Conservation (phyloP, 2,888 invertebrate genomes). For the Rotaria magnacalcarata region DNA sequence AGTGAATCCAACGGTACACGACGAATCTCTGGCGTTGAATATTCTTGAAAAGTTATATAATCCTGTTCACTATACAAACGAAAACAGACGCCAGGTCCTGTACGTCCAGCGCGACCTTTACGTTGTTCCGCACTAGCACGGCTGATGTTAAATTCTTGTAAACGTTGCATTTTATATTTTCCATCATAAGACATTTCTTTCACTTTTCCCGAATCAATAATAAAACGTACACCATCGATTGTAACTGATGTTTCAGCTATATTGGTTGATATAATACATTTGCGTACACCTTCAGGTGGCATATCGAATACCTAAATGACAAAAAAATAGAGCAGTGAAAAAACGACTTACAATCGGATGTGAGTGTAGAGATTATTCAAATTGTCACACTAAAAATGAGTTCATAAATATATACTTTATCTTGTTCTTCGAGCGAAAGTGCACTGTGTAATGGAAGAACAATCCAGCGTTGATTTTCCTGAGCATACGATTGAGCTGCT, state of each 20-base stretch:
- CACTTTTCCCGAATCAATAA: slow-evolving; percentile 88
- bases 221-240: slow-evolving; percentile 93
- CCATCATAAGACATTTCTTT: slow-evolving; percentile 95
- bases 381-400: no score
- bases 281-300: slow-evolving; percentile 84
- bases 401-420: slow-evolving; percentile 67
- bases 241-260: slow-evolving; percentile 98
- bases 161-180: slow-evolving; percentile 74
- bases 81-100: slow-evolving; percentile 87
- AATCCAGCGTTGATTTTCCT: slow-evolving; percentile 79
- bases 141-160: slow-evolving; percentile 91
- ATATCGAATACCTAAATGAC: slow-evolving; percentile 71
- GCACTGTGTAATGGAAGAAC: slow-evolving; percentile 86
- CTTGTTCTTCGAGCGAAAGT: slow-evolving; percentile 85
- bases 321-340: slow-evolving; percentile 37
- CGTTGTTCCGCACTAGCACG: slow-evolving; percentile 92
- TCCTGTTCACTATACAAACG: slow-evolving; percentile 74
- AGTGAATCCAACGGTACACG: slow-evolving; percentile 87
- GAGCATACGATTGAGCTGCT: slow-evolving; percentile 75
- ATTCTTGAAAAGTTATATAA: slow-evolving; percentile 72
- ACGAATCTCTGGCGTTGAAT: slow-evolving; percentile 85
- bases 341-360: not conserved
- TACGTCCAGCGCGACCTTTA: slow-evolving; percentile 76
- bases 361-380: no score
- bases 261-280: slow-evolving; percentile 94